These are phyloP conservation scores for Meriones psammophilus DNA, from an alignment of 2,797 vertebrate species.

Conservation along the genomic window DNA sequence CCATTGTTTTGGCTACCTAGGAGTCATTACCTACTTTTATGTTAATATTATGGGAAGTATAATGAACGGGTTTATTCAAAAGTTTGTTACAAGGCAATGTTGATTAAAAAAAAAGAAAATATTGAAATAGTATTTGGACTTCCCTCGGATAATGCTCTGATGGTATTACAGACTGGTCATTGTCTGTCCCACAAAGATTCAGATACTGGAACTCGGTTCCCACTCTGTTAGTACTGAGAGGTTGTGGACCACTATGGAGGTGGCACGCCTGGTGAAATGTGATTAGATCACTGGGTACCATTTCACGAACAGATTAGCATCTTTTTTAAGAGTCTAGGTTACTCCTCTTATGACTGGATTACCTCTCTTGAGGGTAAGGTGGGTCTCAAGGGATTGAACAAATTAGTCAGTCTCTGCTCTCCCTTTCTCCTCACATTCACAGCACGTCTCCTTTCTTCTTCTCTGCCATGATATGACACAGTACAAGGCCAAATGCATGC, in stretches of 20 bases:
- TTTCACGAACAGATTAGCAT: not conserved
- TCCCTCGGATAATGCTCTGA: not conserved
- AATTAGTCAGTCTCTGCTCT: not conserved
- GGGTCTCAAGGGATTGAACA: not conserved
- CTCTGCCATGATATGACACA: not conserved
- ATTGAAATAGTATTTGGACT: not conserved
- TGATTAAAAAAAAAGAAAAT: conserved; percentile 54
- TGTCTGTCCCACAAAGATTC: not conserved
- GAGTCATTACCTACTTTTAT: conserved; percentile 52
- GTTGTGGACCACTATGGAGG: not conserved
- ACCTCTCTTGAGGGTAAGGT: not conserved
- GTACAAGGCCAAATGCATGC: not conserved
- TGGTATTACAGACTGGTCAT: not conserved
- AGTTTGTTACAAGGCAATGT: conserved; percentile 52
- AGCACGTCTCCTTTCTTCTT: not conserved
- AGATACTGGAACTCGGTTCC: too few relatives aligned
- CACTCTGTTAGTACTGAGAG: not conserved
- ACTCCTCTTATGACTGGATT: not conserved
- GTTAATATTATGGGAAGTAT: conserved; percentile 75
- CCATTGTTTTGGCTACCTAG: not conserved
- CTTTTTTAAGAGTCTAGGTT: not conserved
- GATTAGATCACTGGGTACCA: not conserved
- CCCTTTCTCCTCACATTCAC: not conserved
- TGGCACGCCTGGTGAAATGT: not conserved
- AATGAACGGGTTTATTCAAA: conserved; percentile 58